Conservation (phyloP, 2,797 vertebrate species). For the Propithecus perrieri region DNA sequence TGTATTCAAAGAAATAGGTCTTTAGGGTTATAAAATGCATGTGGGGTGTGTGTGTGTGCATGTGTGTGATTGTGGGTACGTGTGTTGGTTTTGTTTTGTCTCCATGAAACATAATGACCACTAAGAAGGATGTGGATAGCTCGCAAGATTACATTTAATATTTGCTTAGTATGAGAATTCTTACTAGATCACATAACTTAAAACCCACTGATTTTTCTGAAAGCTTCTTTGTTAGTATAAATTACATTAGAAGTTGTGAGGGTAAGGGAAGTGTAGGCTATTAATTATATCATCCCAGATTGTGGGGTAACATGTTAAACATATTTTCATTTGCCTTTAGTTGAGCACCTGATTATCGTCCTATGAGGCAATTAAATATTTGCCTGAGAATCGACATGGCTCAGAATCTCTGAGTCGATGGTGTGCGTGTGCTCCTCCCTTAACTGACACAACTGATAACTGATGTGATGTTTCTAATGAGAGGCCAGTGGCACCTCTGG, state of each 20-base stretch:
- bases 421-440: fast-evolving
- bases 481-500: too few relatives aligned
- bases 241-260: background rate
- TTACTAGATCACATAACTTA: background rate
- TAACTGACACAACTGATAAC: background rate
- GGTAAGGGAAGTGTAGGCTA: background rate
- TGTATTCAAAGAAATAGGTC: background rate
- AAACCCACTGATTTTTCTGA: background rate
- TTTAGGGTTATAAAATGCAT: background rate
- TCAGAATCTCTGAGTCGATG: background rate
- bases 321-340: background rate
- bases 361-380: background rate
- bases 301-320: background rate
- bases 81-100: background rate
- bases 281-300: background rate
- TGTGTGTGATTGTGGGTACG: background rate
- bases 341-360: background rate
- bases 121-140: background rate
- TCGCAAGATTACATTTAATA: background rate
- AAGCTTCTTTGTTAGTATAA: background rate
- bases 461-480: background rate
- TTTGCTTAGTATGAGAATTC: background rate
- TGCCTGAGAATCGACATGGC: background rate
- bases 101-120: background rate
- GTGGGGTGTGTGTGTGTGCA: background rate